Base-by-base conservation (phyloP, 1,140 invertebrate genomes). In the Hyles vespertilio region DNA sequence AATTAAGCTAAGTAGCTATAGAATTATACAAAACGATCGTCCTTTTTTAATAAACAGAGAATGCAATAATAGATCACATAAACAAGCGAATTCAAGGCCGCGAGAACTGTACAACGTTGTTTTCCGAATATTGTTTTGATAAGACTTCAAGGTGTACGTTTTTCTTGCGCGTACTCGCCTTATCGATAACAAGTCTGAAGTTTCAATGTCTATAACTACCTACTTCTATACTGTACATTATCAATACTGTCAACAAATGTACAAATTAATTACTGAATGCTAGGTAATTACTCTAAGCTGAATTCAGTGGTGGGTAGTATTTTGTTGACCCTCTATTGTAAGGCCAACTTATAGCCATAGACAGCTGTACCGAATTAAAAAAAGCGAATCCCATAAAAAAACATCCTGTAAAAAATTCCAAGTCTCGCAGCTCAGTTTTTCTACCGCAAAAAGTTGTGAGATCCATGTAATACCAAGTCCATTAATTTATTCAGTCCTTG, bases 91-190 rank as follows among this genome's bases (percentile, higher is more conserved):
- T 70, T 73, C 72, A 74, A 76, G 67, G 72, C 61, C 65, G 55
- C 40, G 45, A 33, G 55, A 60, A 69, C 54, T 65, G 64, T 71
- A 69, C 70, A 72, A 74, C 56, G 58, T 60, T 70, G 60, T 78
- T 74, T 78, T 76, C 63, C 64, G 58, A 69, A 75, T 65, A 81
- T 74, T 78, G 69, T 76, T 72, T 73, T 79, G 79, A 79, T 78
- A 81, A 79, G 67, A 70, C 63, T 72, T 74, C 69, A 77, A 79
- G 69, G 73, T 72, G 68, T 57, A 48, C 59, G 70, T 53, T 63
- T 70, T 72, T 63, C 60, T 74, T 62, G 63, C 64, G 56, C 71
- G 56, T 51, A 56, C 59, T 58, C 52, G 59, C 62, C 62, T 73
- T 77, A 74, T 77, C 71, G 67, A 65, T 70, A 70, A 72, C 66